Evolutionary conservation across 2,797 vertebrate species (phyloP), one percentile per base, ranked within the genome.

Genomic region (Capromys pilorides): DNA sequence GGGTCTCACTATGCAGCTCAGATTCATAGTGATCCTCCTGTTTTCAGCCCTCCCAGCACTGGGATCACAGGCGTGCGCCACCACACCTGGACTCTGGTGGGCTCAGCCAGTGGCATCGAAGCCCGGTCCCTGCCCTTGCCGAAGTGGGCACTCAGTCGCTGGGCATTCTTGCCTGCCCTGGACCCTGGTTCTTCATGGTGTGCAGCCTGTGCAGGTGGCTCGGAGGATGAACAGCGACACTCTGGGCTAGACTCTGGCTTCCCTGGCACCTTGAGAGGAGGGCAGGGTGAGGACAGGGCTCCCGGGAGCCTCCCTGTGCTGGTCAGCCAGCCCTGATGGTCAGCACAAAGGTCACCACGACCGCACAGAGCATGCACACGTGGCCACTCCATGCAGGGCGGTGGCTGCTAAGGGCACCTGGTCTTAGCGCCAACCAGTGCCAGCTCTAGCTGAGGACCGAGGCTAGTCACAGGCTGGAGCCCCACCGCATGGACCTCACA

Each of bases 271-370:
- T 31, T 36, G 66, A 22, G 26, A 89, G 45, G 18, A 39, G 61
- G 59, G 57, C 16, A 71, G 45, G 4, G 3, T 45, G 5, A 1
- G 12, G 18, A 21, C 66, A 75, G 10, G 22, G 12, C 26, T 90
- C 24, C 62, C 24, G 10, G 45, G 11, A 28, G 26, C 28, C 19
- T 45, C 19, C 54, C 33, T 41, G 22, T 6, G 21, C 2, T 22
- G 54, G 7, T 64, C 39, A 22, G 3, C 33, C 22, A 75, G 11
- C 21, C 85, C 51, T 18, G 19, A 28, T 2, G 11, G 14, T 31
- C 77, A 31, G 28, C 41, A 10, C 0, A 5, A 4, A 2, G 12
- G 22, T 41, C n/a, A 4, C 39, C 1, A 11, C 12, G 5, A 26
- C 21, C 36, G 11, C 39, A 13, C 22, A 10, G 36, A 24, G 36